These are phyloP conservation scores for Scaptomyza caliginosa DNA, from an alignment of 2,888 invertebrate species.

Conservation along the genomic window DNA sequence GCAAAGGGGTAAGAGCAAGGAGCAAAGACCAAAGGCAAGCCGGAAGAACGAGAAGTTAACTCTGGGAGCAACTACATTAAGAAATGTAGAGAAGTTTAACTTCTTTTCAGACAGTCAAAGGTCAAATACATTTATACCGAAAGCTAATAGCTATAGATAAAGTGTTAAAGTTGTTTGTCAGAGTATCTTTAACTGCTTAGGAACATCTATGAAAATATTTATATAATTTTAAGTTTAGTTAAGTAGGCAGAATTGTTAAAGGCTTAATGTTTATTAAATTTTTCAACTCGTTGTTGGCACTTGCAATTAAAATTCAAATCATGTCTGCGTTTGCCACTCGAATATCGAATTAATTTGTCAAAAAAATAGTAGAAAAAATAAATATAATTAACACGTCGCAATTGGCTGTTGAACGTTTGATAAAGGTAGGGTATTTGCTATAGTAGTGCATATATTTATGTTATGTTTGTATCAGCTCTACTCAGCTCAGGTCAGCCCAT, in stretches of 20 bases:
- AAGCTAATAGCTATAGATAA: too few species aligned
- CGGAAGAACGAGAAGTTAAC: not conserved
- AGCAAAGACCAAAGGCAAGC: too few species aligned
- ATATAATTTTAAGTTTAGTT: too few species aligned
- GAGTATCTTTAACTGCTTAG: too few species aligned
- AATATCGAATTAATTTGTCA: conserved; percentile 57
- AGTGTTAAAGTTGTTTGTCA: too few species aligned
- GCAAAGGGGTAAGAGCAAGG: not conserved
- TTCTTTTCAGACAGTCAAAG: too few species aligned
- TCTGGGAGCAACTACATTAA: not conserved
- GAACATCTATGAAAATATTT: too few species aligned
- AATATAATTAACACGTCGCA: conserved; percentile 50
- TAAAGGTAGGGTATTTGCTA: conserved; percentile 11
- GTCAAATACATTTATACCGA: too few species aligned
- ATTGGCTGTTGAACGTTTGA: conserved; percentile 2
- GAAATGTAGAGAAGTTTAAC: conserved; percentile 5
- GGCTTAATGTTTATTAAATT: not conserved
- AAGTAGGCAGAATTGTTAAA: too few species aligned
- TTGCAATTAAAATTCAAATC: conserved; percentile 36
- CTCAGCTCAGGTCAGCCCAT: conserved; percentile 3
- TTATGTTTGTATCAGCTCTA: conserved; percentile 6
- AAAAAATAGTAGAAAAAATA: conserved; percentile 13
- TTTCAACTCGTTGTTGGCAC: conserved; percentile 9
- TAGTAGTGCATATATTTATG: not conserved
- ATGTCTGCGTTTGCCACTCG: conserved; percentile 23